Base-by-base conservation (phyloP, 2,797 vertebrate genomes). In the Clamator glandarius region DNA sequence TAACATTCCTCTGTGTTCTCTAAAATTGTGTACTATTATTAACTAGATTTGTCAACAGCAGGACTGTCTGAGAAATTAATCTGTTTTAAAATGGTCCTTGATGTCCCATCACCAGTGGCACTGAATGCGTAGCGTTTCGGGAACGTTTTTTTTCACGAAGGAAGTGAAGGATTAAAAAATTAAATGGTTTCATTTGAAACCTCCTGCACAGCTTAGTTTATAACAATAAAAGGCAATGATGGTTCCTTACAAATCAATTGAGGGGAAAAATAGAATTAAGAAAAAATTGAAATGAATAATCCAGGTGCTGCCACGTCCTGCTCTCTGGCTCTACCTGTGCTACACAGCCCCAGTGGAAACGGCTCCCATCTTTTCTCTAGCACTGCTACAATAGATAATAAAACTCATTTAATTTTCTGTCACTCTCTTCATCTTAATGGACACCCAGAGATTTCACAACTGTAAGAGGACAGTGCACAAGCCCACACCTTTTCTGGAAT, bases 131-230 rank as follows among this genome's bases (percentile, higher is more conserved):
- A 58, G 59, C 29, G 59, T 73, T 76, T 81, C 41, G 41, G 73
- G 63, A 79, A 61, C 54, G 50, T 33, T 33, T 69, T 44, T 44
- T 67, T 59, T 44, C 79, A 63, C 28, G 58, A 68, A 57, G 59
- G 57, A 90, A 88, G 59, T 26, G 44, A n/a, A 79, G 54, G 80
- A 90, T 77, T 84, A 61, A 84, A 88, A 93, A 92, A 90, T 68
- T 7, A 79, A 91, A 91, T 63, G 61, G 15, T 51, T 92, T 93
- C 62, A 74, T 70, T 61, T 92, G 83, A 94, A 95, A 73, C n/a
- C 70, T 87, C 93, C 85, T 55, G 74, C 64, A 57, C 67, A 76
- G 36, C 52, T 74, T 61, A 67, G 83, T 86, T 88, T 82, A 24
- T 84, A 73, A 55, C 69, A 92, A 67, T 76, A 86, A 91, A 92